Base-by-base conservation (phyloP, 1,140 invertebrate genomes). In the Helicoverpa armigera region DNA sequence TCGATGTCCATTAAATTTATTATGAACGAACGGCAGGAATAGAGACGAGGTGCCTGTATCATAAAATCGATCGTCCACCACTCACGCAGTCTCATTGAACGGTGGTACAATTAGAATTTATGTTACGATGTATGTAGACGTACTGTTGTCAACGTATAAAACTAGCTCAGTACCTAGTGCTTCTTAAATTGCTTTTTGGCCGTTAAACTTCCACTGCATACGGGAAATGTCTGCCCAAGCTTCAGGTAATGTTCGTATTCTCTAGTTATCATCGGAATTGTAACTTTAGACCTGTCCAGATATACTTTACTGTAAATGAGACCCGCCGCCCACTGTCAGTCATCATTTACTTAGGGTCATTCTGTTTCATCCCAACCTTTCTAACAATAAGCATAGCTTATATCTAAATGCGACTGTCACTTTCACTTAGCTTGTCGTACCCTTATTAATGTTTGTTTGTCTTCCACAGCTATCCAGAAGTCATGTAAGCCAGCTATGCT, bases 401-500 rank as follows among this genome's bases (percentile, higher is more conserved):
- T 58, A 58, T 56, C 16, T 56, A 18, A 16, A 56, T 16, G 54
- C 54, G 16, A 16, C 54, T 58, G 54, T 58, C 35, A 43, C 35
- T 43, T 43, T 43, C 5, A 43, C 35, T 51, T 11, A 2, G 7
- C 16, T 14, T 63, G 23, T 16, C 51, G 14, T 29, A 61, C 7
- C 18, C 2, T 23, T 53, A 35, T n/a, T 29, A 65, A 65, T 54
- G 14, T 77, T 35, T 43, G 3, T 11, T 56, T 18, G 16, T 56
- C 4, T 81, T 61, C 87, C 84, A 14, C 83, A 93, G 91, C 90
- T 14, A 90, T 94, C 85, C 91, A 94, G 79, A 94, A 93, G 77
- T 86, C 88, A 5, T 94, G 91, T 80, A 92, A 92, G 61, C 87
- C 90, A 50, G 92, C 91, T 14, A 90, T 91, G 89, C 80, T 94